Evolutionary conservation across 2,113 vertebrate genomes (phyloP).

Genomic region (Mus musculus): DNA sequence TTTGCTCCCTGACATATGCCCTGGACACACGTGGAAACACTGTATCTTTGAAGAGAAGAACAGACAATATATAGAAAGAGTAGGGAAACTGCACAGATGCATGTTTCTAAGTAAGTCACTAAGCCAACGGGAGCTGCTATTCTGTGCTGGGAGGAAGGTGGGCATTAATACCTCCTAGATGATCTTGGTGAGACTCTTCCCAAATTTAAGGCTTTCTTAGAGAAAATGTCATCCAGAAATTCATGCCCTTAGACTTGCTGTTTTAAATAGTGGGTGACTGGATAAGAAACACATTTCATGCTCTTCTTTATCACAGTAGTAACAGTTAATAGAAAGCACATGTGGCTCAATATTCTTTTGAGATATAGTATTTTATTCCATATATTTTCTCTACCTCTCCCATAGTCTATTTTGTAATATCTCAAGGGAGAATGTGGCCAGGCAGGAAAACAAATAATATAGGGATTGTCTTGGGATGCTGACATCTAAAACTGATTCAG

Average conservation of each 20-base stretch:
- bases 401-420: background rate
- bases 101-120: conserved; percentile 44
- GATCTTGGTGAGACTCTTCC: conserved; percentile 43
- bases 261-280: background rate
- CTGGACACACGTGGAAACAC: conserved; percentile 30
- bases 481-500: background rate
- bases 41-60: conserved; percentile 28
- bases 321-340: conserved; percentile 37
- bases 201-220: background rate
- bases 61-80: background rate
- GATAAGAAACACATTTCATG: conserved; percentile 58
- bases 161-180: conserved; percentile 22
- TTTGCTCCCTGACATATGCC: background rate
- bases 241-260: background rate
- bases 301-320: conserved; percentile 47
- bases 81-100: conserved; percentile 19
- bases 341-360: conserved; percentile 43
- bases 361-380: conserved; percentile 19
- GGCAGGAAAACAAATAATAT: conserved; percentile 19
- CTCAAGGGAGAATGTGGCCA: conserved; percentile 15
- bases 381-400: background rate
- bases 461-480: background rate
- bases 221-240: conserved; percentile 48
- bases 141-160: conserved; percentile 7
- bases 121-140: background rate